Evolutionary conservation across 2,113 vertebrate species (phyloP), one percentile per base, ranked within the genome.

Genomic region (Halcyon malimbica): DNA sequence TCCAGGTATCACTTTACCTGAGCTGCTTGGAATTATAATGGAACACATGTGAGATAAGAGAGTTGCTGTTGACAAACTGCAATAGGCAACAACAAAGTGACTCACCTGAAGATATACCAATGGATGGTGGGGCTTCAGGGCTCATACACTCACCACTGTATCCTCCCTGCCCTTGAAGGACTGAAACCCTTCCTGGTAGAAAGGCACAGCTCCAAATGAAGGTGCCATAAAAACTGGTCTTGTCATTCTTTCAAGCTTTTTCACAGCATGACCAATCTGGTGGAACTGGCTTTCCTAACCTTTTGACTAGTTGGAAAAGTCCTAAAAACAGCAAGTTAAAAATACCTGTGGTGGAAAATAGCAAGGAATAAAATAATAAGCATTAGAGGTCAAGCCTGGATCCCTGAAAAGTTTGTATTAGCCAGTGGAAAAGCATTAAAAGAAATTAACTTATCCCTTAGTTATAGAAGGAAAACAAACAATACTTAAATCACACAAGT

Each of bases 1-100:
- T 90, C 26, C 73, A 90, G 85, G 70, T 96, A 93, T 92, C 88
- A 57, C 69, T 89, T 93, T 71, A 96, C 80, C 83, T 92, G 96
- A 95, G 85, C 80, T 53, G 20, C 76, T 95, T 90, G 80, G 64
- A 77, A 89, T 88, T 44, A 25, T 6, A 71, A 71, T 64, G 60
- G 86, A 44, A 35, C 35, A 35, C 35, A 35, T 84, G 88, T 16
- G 56, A 95, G 90, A 71, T 87, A 92, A 93, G 83, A 33, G 53
- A 90, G 60, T 10, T 63, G 64, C 51, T 69, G 50, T 15, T 80
- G 75, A 50, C 13, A 44, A 65, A 80, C 9, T 5, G 29, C 77
- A 70, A 68, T 63, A 73, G 70, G 82, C 41, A 88, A n/a, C 21
- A 51, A 33, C 1, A 25, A 78, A 33, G 23, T 60, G 85, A 54